Evolutionary conservation across 2,113 vertebrate genomes (phyloP), one percentile per base, ranked within the genome.

Genomic region (Bothrops jararaca): DNA sequence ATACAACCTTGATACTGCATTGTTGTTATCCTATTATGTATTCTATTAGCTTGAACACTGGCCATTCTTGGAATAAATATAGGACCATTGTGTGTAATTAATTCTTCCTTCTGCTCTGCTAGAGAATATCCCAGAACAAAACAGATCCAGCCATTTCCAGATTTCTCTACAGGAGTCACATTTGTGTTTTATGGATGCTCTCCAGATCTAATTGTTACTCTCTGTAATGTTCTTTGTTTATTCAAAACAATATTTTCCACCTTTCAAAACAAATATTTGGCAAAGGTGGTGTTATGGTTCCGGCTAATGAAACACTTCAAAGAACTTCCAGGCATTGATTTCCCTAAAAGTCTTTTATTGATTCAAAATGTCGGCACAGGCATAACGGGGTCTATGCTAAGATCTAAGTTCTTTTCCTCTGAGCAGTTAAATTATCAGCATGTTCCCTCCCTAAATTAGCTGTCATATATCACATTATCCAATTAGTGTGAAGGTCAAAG

Each of bases 1-100:
- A 69, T 53, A 94, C 22, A 60, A 95, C 96, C 96, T 97, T 45
- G 94, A 53, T 89, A 95, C 91, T 94, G 90, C 93, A 95, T 96
- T 95, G 93, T 95, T 94, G 95, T 60, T 85, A 86, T 91, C 58
- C 93, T 45, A 94, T 96, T 92, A 95, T 12, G 12, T 6, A 58
- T 90, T 90, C 26, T 50, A 11, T 90, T 29, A n/a, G 6, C 3
- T 69, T 64, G 22, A 80, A 54, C 2, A 54, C 15, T 54, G n/a
- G 64, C 22, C 23, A 26, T 91, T 91, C 22, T 80, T 91, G 50
- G 39, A 91, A 85, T 80, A 80, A 24, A 29, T 60, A 87, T 50
- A 15, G 48, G 48, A 87, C 26, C 24, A 87, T 48, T 52, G 53
- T 80, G 34, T 39, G 15, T 39, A 39, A 42, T 80, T 39, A 80